Base-by-base conservation (phyloP, 2,113 vertebrate species). In the Tiliqua scincoides region DNA sequence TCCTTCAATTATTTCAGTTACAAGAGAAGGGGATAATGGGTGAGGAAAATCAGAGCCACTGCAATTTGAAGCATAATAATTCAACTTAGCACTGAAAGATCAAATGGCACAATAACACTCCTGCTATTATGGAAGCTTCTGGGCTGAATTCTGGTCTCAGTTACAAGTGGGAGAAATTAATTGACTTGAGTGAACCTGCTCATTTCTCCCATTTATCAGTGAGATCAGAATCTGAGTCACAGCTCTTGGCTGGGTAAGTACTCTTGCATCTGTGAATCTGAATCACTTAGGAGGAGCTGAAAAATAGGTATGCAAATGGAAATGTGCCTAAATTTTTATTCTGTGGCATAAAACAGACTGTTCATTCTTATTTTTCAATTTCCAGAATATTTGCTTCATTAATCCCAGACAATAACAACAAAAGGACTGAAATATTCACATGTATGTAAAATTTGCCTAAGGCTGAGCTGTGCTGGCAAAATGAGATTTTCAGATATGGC, bases 351-450 rank as follows among this genome's bases (percentile, higher is more conserved):
- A 92, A 95, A 84, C 30, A 88, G 82, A 90, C 4, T 37, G 37
- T 90, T 89, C 87, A 6, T 2, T 89, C 37, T 72, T 73, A 35
- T 82, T 93, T 91, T 75, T 84, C 52, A 93, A 1, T 90, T 94
- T 95, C 89, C 85, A 91, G 82, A 91, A 95, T 90, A 95, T 92
- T 92, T 3, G 78, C 87, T 92, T 88, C 81, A 90, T 77, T 89
- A 83, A 84, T 93, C 87, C 95, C 62, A 90, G 80, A 90, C 92
- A 87, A 32, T 75, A 76, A 82, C 57, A 89, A 88, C 91, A 91
- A 93, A 93, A 93, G 93, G 84, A 88, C 6, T 4, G 17, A 82
- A 82, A 83, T 92, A 89, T 65, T 79, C 57, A 87, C n/a, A 90
- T 54, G 65, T 86, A n/a, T 18, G 61, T 71, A 79, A 48, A 72